These are phyloP conservation scores for Odontocerum albicorne DNA, from an alignment of 2,888 invertebrate genomes.

Conservation along the genomic window DNA sequence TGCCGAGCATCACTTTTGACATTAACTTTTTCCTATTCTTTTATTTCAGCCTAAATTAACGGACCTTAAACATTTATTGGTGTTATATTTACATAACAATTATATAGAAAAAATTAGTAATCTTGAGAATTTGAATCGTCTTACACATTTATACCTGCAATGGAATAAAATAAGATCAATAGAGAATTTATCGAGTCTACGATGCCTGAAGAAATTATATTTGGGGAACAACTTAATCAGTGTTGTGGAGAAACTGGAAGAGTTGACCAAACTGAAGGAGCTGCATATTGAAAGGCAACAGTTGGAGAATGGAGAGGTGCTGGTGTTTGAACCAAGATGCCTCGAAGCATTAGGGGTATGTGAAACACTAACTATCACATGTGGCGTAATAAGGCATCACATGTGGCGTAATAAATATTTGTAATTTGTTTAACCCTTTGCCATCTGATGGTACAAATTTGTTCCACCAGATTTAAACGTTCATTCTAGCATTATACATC, in stretches of 20 bases:
- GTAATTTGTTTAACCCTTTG: no score
- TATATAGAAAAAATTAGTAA: conserved; percentile 74
- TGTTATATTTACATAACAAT: conserved; percentile 81
- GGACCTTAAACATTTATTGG: conserved; percentile 53
- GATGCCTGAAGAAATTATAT: conserved; percentile 76
- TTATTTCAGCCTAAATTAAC: conserved; percentile 39
- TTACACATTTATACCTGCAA: conserved; percentile 72
- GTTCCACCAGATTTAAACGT: no score
- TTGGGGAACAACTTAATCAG: conserved; percentile 68
- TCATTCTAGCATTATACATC: no score
- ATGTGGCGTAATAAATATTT: no score
- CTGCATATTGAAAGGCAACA: conserved; percentile 70
- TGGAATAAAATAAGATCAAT: conserved; percentile 75
- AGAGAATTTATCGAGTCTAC: conserved; percentile 63
- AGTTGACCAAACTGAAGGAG: conserved; percentile 61
- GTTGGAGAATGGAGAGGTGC: conserved; percentile 54
- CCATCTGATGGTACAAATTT: no score
- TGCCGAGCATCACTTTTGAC: no score
- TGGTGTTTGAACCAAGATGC: conserved; percentile 70
- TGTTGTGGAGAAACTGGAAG: conserved; percentile 69
- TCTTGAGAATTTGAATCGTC: conserved; percentile 62
- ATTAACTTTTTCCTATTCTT: conserved; percentile 8
- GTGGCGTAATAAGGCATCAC: no score
- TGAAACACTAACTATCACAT: no score
- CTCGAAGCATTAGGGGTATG: conserved; percentile 61